Conservation (phyloP, 2,888 invertebrate species). For the Drosophila mettleri region DNA sequence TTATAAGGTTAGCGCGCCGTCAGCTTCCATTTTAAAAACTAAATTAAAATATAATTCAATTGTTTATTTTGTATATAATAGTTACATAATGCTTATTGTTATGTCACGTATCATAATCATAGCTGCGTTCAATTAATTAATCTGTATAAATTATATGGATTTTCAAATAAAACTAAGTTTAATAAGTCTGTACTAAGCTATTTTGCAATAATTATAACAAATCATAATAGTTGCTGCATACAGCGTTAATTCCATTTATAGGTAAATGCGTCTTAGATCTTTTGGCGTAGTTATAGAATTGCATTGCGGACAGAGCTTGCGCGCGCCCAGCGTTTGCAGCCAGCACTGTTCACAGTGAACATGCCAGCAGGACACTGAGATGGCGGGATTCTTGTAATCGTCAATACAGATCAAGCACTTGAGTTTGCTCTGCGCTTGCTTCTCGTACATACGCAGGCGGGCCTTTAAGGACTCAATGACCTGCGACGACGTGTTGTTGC, state of each 20-base stretch:
- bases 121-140: constrained; percentile 42
- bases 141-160: constrained; percentile 54
- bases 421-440: constrained; percentile 87
- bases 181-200: constrained; percentile 31
- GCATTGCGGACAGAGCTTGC: constrained; percentile 97
- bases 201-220: constrained; percentile 29
- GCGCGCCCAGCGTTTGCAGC: constrained; percentile 90
- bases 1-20: background rate
- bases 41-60: constrained; percentile 19
- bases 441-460: constrained; percentile 91
- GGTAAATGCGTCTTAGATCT: constrained; percentile 94
- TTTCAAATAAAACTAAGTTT: constrained; percentile 35
- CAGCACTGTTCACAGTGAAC: constrained; percentile 96
- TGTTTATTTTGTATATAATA: constrained; percentile 57
- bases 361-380: constrained; percentile 98
- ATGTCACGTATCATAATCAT: constrained; percentile 70
- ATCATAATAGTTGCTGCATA: background rate
- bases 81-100: constrained; percentile 72
- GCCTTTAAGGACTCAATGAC: constrained; percentile 91
- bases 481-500: constrained; percentile 47
- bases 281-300: constrained; percentile 96
- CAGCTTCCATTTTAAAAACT: constrained; percentile 25
- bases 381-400: constrained; percentile 93
- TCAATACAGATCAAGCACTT: constrained; percentile 97
- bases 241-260: constrained; percentile 86